Percentiles rank a stretch among this genome's conserved stretches.
phyloP scores from a whole-genome alignment of 2,113 vertebrate genomes.

The Himantopus leucocephalus region DNA sequence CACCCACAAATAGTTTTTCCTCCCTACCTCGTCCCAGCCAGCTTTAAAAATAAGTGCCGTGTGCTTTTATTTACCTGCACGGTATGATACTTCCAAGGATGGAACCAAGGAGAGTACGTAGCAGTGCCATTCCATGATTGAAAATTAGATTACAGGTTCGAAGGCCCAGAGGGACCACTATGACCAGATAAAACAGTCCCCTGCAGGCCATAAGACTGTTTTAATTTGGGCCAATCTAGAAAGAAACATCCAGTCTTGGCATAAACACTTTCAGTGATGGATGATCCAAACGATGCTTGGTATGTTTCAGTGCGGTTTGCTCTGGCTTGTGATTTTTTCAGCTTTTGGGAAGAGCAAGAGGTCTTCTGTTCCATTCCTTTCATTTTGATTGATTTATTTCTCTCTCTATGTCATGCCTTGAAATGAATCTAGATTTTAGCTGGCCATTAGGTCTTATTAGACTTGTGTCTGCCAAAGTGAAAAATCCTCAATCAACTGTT shows the following conservation, averaged over 20 bases:
- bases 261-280: background rate
- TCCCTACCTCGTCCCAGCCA: background rate
- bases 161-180: background rate
- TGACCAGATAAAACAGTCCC: slow-evolving; percentile 30
- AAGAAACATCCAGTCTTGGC: background rate
- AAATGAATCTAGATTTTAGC: background rate
- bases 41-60: slow-evolving; percentile 21
- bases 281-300: background rate
- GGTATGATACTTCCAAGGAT: background rate
- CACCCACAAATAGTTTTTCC: slow-evolving; percentile 16
- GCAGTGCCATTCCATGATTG: background rate
- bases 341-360: background rate
- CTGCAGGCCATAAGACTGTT: background rate
- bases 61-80: slow-evolving; percentile 41
- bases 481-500: background rate
- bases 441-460: background rate
- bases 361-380: background rate
- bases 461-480: background rate
- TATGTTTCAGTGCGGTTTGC: background rate
- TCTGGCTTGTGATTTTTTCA: background rate
- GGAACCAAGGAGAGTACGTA: background rate
- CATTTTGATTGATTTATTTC: background rate
- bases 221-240: background rate
- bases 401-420: background rate
- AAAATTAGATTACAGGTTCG: slow-evolving; percentile 25